Conservation (phyloP, 2,888 invertebrate species). For the Tenthredo scrophulariae region DNA sequence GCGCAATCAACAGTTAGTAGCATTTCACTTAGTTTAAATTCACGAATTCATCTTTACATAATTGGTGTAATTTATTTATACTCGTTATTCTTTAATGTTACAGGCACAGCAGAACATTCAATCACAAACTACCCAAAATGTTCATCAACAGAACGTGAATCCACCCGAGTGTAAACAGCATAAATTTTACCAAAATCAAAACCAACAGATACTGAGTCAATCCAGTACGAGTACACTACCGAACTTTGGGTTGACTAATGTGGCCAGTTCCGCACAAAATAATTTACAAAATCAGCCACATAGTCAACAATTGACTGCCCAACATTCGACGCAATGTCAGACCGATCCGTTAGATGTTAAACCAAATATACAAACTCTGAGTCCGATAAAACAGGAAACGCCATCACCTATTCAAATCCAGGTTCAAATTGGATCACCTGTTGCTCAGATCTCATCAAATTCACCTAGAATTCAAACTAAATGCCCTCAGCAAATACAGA, state of each 20-base stretch:
- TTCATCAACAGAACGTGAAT: slow-evolving; percentile 30
- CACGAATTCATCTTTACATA: not conserved
- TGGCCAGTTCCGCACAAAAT: slow-evolving; percentile 57
- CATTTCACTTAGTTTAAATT: not conserved
- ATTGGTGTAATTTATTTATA: not conserved
- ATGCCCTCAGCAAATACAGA: slow-evolving; percentile 63
- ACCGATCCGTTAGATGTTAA: slow-evolving; percentile 74
- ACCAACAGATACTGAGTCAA: slow-evolving; percentile 73
- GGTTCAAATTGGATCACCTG: slow-evolving; percentile 68
- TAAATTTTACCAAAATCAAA: slow-evolving; percentile 69
- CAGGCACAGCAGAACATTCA: slow-evolving; percentile 50
- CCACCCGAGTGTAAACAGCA: slow-evolving; percentile 44
- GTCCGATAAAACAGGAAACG: slow-evolving; percentile 73
- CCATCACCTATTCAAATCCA: slow-evolving; percentile 71
- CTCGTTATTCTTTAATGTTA: slow-evolving; percentile 3
- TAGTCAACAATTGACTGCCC: slow-evolving; percentile 56
- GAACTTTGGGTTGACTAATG: slow-evolving; percentile 63
- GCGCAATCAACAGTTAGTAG: slow-evolving; percentile 64
- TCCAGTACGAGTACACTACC: slow-evolving; percentile 70
- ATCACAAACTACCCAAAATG: slow-evolving; percentile 16
- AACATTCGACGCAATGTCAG: slow-evolving; percentile 75
- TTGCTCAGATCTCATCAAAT: slow-evolving; percentile 66
- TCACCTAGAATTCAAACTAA: slow-evolving; percentile 68
- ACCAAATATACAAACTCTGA: slow-evolving; percentile 68
- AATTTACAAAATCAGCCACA: slow-evolving; percentile 28